Percentiles rank a stretch among this genome's conserved stretches.
These are phyloP conservation scores for Drosophila nannoptera DNA, from an alignment of 1,140 invertebrate species.

Conservation along the genomic window DNA sequence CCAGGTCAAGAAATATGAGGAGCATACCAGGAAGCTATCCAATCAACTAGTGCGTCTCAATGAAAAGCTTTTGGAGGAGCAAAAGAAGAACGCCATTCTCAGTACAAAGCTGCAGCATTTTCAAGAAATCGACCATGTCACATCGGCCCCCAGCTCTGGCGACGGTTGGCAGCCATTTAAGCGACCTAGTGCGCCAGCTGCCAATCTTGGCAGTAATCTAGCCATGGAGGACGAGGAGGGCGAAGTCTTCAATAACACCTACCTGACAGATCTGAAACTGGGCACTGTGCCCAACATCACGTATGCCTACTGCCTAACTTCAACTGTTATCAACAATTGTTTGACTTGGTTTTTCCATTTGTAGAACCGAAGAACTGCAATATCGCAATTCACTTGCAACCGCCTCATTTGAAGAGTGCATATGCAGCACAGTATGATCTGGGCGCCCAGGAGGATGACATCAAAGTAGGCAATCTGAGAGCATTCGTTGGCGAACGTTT, in stretches of 20 bases:
- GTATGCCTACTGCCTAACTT: constrained; percentile 38
- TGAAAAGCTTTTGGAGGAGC: constrained; percentile 68
- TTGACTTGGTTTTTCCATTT: background rate
- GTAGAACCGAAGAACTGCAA: constrained; percentile 83
- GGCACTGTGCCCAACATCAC: constrained; percentile 62
- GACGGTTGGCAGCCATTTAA: constrained; percentile 58
- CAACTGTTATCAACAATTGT: background rate
- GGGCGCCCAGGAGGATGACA: constrained; percentile 85
- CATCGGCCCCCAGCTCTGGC: background rate
- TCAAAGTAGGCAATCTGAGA: constrained; percentile 83
- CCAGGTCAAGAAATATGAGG: constrained; percentile 72
- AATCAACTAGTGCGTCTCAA: constrained; percentile 73
- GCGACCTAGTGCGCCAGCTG: constrained; percentile 41
- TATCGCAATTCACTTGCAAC: constrained; percentile 91
- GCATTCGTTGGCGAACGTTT: background rate
- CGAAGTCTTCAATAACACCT: constrained; percentile 89
- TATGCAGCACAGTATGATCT: constrained; percentile 90
- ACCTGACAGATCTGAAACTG: constrained; percentile 83
- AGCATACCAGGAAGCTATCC: constrained; percentile 69
- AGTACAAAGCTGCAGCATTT: constrained; percentile 67
- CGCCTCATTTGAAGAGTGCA: constrained; percentile 92
- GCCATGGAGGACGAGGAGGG: constrained; percentile 90
- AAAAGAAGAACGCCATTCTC: constrained; percentile 67
- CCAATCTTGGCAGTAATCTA: constrained; percentile 80
- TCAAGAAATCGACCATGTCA: constrained; percentile 29